Percentiles rank a stretch among this genome's conserved stretches.
Evolutionary conservation across 1,140 invertebrate species (phyloP).

Genomic region (Eurosta solidaginis): DNA sequence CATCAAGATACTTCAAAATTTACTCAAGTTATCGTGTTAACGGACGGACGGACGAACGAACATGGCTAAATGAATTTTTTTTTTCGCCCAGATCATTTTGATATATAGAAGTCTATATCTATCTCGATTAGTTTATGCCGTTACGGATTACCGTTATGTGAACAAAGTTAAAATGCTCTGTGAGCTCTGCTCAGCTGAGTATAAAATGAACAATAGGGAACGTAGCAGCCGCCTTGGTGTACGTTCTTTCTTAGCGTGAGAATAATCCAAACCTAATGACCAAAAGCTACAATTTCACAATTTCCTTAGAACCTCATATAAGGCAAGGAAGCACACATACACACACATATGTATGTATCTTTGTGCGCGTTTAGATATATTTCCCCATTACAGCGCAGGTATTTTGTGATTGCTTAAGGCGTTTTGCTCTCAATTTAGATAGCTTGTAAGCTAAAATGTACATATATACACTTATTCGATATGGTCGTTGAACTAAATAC

Average conservation of each 20-base stretch:
- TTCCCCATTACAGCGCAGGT: not conserved
- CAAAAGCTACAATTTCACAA: conserved; percentile 15
- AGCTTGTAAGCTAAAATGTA: not conserved
- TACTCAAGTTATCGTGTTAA: too few species aligned
- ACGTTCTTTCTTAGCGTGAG: not conserved
- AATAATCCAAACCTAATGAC: conserved; percentile 8
- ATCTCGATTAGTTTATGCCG: too few species aligned
- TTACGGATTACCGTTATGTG: too few species aligned
- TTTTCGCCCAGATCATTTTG: too few species aligned
- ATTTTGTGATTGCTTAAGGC: conserved; percentile 21
- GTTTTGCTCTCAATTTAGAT: not conserved
- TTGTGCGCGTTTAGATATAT: not conserved
- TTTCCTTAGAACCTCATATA: conserved; percentile 1
- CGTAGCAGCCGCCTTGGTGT: not conserved
- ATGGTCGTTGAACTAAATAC: not conserved
- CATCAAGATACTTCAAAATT: too few species aligned
- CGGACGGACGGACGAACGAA: too few species aligned
- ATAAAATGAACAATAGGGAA: not conserved
- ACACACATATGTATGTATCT: not conserved
- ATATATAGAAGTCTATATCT: too few species aligned
- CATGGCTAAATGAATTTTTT: too few species aligned
- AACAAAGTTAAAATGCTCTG: too few species aligned
- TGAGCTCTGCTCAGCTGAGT: too few species aligned
- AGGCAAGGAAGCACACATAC: not conserved
- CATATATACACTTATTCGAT: not conserved